Conservation (phyloP, 2,113 vertebrate species). For the Eleginops maclovinus region DNA sequence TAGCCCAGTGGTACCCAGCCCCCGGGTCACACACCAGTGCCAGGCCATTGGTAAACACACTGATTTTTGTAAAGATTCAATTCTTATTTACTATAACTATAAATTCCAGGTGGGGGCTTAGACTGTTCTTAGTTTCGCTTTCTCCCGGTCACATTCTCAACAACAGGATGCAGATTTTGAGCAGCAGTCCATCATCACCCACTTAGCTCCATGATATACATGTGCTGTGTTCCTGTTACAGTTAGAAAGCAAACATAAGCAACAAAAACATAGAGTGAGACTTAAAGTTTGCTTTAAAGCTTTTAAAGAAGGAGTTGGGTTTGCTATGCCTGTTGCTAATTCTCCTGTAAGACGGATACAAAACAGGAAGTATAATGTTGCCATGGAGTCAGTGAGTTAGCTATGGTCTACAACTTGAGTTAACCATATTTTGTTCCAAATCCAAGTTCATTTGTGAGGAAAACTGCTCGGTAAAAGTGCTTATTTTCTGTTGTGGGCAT, state of each 20-base stretch:
- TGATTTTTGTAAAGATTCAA: background rate
- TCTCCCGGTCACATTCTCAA: background rate
- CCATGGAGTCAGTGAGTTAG: background rate
- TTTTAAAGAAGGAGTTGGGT: too few relatives aligned
- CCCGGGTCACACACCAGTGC: background rate
- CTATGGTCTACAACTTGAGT: background rate
- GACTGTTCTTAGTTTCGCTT: background rate
- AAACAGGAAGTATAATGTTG: background rate
- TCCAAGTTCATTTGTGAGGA: too few relatives aligned
- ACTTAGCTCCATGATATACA: background rate
- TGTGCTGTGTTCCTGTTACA: background rate
- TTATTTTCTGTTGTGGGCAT: too few relatives aligned
- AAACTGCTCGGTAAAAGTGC: too few relatives aligned
- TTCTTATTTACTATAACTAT: background rate
- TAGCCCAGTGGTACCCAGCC: background rate
- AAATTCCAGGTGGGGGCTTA: background rate
- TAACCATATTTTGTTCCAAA: too few relatives aligned
- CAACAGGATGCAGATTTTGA: slow-evolving; percentile 1
- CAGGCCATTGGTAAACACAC: background rate
- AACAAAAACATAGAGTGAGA: background rate
- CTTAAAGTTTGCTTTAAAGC: background rate
- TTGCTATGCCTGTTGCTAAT: background rate
- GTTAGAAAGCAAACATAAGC: background rate
- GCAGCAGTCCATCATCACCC: background rate
- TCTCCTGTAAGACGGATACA: background rate